These are phyloP conservation scores for Phalacrocorax pelagicus DNA, from an alignment of 2,113 vertebrate genomes.

Conservation along the genomic window DNA sequence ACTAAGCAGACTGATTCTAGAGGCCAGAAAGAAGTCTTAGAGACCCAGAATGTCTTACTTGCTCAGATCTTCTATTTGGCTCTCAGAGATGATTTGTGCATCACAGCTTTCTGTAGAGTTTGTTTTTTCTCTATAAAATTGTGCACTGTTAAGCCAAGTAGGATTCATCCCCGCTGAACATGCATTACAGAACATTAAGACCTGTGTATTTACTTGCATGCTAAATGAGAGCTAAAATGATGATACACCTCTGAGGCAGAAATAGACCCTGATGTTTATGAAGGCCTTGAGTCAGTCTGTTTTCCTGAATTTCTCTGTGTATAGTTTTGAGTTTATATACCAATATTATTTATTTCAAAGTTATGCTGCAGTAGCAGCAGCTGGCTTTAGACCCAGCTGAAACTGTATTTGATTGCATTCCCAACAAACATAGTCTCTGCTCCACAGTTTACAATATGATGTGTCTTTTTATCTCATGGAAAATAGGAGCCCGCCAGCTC, in stretches of 20 bases:
- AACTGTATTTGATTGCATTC: conserved; percentile 15
- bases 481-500: conserved; percentile 16
- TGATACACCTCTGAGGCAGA: neutral
- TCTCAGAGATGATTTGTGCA: neutral
- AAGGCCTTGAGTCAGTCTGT: neutral
- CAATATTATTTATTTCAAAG: conserved; percentile 12
- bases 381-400: neutral
- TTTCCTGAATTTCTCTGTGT: neutral
- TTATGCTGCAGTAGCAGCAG: neutral
- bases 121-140: neutral
- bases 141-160: neutral
- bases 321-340: neutral
- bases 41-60: neutral
- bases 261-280: neutral
- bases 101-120: neutral
- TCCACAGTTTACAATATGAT: neutral
- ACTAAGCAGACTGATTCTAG: conserved; percentile 73
- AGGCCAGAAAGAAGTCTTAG: neutral
- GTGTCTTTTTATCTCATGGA: neutral
- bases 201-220: neutral
- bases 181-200: neutral
- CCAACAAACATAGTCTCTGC: neutral
- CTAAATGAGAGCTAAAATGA: neutral
- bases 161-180: neutral
- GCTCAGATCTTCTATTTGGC: neutral